These are phyloP conservation scores for Diplogasteroides magnus DNA, from an alignment of 1,140 invertebrate genomes.

Conservation along the genomic window DNA sequence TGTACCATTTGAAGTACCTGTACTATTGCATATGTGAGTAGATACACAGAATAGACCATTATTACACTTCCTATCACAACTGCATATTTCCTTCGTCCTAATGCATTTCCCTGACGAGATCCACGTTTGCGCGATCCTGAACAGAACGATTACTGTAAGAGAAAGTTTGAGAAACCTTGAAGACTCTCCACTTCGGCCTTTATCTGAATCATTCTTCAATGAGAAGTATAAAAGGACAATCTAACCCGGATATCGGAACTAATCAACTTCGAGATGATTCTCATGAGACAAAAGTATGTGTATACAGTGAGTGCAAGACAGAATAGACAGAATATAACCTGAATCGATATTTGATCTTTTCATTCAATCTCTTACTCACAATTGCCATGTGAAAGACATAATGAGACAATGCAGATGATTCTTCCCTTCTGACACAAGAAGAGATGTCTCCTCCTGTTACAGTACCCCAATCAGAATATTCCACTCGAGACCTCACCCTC, in stretches of 20 bases:
- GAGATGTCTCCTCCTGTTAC: too few relatives aligned
- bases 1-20: conserved; percentile 20
- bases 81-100: conserved; percentile 15
- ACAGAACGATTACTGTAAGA: background rate
- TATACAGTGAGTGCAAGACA: conserved; percentile 19
- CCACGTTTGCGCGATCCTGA: too few relatives aligned
- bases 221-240: background rate
- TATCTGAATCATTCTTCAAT: background rate
- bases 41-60: conserved; percentile 13
- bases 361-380: background rate
- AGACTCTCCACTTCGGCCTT: background rate
- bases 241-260: background rate
- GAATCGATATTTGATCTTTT: background rate
- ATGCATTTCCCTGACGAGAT: conserved; percentile 17
- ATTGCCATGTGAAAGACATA: background rate
- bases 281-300: conserved; percentile 15
- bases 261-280: conserved; percentile 2
- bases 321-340: conserved; percentile 17
- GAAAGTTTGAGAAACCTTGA: background rate
- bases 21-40: conserved; percentile 17
- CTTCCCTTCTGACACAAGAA: too few relatives aligned
- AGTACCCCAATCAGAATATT: too few relatives aligned
- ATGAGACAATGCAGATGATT: background rate
- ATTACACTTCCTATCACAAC: conserved; percentile 25
- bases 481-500: too few relatives aligned